phyloP scores from a whole-genome alignment of 92 coral and sea anemone genomes.

The Actinostola sp. region DNA sequence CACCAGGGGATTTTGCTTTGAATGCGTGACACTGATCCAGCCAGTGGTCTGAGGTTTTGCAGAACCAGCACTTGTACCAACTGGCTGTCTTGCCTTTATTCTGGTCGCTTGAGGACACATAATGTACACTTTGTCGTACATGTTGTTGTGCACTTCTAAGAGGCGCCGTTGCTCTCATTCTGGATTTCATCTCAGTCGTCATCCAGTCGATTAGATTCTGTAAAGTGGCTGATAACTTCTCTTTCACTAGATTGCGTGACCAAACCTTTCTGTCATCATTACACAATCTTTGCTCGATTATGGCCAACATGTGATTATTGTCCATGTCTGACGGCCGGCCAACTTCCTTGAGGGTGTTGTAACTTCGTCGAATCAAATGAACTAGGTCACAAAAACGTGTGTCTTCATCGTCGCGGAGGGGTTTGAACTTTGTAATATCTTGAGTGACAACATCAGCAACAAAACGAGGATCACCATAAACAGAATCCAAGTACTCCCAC shows the following conservation, averaged over 20 bases:
- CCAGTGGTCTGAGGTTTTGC: constrained; percentile 32
- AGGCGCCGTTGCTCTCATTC: constrained; percentile 61
- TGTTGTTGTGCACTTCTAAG: constrained; percentile 17
- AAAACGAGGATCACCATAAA: constrained; percentile 59
- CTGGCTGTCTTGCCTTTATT: not conserved
- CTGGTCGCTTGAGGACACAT: constrained; percentile 8
- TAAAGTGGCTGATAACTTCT: constrained; percentile 27
- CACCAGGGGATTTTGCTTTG: constrained; percentile 17
- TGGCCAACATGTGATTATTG: no score
- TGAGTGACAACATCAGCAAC: constrained; percentile 44
- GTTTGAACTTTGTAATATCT: constrained; percentile 32
- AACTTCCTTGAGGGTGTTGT: constrained; percentile 7
- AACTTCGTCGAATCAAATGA: constrained; percentile 20
- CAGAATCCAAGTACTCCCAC: constrained; percentile 34
- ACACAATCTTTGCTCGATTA: constrained; percentile 59
- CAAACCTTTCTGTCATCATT: constrained; percentile 46
- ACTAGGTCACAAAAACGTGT: constrained; percentile 53
- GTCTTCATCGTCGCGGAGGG: constrained; percentile 33
- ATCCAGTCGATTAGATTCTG: constrained; percentile 49
- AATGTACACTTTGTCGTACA: constrained; percentile 23
- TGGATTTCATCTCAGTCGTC: constrained; percentile 49
- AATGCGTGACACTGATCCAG: constrained; percentile 30
- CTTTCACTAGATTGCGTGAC: constrained; percentile 48
- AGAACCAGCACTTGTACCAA: constrained; percentile 28
- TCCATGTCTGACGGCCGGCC: not conserved